phyloP scores from a whole-genome alignment of 1,140 invertebrate species.

The Leptinotarsa lineolata region DNA sequence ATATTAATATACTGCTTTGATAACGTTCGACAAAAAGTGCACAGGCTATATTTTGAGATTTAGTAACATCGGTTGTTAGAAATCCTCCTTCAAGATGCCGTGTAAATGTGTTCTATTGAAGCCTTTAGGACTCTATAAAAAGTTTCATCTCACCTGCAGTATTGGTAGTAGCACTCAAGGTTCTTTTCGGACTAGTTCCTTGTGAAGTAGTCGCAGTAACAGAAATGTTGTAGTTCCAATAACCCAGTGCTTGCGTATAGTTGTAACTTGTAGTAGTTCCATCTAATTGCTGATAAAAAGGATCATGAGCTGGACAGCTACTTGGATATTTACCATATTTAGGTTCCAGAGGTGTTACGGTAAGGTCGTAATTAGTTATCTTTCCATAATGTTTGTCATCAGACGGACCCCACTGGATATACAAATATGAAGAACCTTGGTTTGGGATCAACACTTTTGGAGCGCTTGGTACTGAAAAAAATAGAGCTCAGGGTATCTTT shows the following conservation, averaged over 20 bases:
- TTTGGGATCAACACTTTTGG: background rate
- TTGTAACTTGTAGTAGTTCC: background rate
- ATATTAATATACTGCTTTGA: too few relatives aligned
- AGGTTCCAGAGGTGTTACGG: background rate
- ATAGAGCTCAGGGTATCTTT: background rate
- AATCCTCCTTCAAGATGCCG: too few relatives aligned
- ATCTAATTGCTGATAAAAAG: too few relatives aligned
- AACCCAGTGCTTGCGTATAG: background rate
- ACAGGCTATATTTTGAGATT: too few relatives aligned
- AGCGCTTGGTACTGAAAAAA: constrained; percentile 24
- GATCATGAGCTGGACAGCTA: background rate
- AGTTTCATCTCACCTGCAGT: background rate
- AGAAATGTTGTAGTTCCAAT: background rate
- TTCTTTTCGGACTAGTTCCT: background rate
- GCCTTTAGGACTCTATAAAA: too few relatives aligned
- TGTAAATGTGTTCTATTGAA: too few relatives aligned
- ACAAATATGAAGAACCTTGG: background rate
- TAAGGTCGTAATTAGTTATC: background rate
- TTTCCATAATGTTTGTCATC: background rate
- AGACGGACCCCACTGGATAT: background rate
- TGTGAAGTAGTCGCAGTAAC: background rate
- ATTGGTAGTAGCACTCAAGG: background rate
- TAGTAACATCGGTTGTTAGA: too few relatives aligned
- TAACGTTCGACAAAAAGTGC: too few relatives aligned
- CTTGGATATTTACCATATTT: background rate